Evolutionary conservation across 2,888 invertebrate genomes (phyloP), one percentile per base, ranked within the genome.

Genomic region (Lithophane ornitopus): DNA sequence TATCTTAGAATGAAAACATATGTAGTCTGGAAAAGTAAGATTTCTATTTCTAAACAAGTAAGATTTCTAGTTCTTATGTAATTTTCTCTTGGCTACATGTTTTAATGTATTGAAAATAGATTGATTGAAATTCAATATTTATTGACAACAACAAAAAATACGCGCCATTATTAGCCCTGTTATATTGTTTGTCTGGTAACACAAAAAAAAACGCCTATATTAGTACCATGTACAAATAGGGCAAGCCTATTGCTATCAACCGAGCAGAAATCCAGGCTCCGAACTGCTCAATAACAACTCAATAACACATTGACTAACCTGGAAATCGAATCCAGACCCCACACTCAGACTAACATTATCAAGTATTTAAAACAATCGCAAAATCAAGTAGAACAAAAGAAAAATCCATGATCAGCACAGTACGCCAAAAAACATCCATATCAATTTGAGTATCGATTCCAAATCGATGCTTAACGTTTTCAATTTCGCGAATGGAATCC

Each of bases 401-500:
- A 74, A 54, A 34, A 65, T 46, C 14, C 14, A 49, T 19, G 12
- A 28, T 39, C 11, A 58, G 7, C 12, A 34, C 41, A 22, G 22
- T 28, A 12, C 16, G 11, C 1, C 14, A 9, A n/a, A 66, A 22
- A 46, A 44, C 54, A 66, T 74, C 14, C 41, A 67, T 49, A 59
- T 67, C 28, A 70, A 70, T 70, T 67, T 58, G n/a, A 34, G 11
- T 69, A 83, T 68, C 49, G 59, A 68, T 73, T 39, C 22, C 44
- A 44, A 49, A 78, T 65, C 34, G 49, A 58, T 81, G 14, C n/a
- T 61, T 28, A 61, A 61, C 14, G 6, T 65, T 70, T 68, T 81
- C 68, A 79, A 44, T 84, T 82, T 84, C 39, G 0, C 46, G n/a
- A 59, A 54, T 70, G 16, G 44, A 68, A 66, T 61, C 49, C 49